phyloP scores from a whole-genome alignment of 2,888 invertebrate species.

The Caradrina clavipalpis region DNA sequence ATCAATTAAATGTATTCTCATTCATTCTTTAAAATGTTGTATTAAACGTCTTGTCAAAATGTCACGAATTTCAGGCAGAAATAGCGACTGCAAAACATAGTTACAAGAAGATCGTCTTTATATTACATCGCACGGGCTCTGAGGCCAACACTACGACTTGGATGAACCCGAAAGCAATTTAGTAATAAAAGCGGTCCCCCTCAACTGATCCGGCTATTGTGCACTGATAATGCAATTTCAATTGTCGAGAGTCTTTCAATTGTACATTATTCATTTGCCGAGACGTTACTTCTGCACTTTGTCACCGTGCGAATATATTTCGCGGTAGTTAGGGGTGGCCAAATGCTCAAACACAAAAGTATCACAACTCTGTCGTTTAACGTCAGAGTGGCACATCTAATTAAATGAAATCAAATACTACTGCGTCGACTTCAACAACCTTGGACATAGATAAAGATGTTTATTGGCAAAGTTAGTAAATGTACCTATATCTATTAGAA shows the following conservation, averaged over 20 bases:
- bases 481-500: constrained; percentile 2
- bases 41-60: too few species aligned
- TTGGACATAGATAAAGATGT: constrained; percentile 33
- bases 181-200: constrained; percentile 32
- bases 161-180: constrained; percentile 8
- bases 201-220: constrained; percentile 27
- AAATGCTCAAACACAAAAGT: neutral
- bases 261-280: constrained; percentile 1
- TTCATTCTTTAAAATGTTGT: too few species aligned
- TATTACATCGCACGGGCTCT: too few species aligned
- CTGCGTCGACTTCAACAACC: constrained; percentile 27
- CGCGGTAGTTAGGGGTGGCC: neutral
- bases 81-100: constrained; percentile 2
- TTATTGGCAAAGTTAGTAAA: constrained; percentile 26
- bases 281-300: constrained; percentile 21
- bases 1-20: neutral
- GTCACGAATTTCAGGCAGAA: neutral
- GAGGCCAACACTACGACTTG: neutral
- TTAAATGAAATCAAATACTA: constrained; percentile 8
- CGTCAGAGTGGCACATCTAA: constrained; percentile 1
- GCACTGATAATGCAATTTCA: constrained; percentile 40
- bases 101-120: neutral
- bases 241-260: constrained; percentile 29
- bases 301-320: constrained; percentile 18
- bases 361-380: neutral